Base-by-base conservation (phyloP, 2,888 invertebrate species). In the Cheilosia scutellata region DNA sequence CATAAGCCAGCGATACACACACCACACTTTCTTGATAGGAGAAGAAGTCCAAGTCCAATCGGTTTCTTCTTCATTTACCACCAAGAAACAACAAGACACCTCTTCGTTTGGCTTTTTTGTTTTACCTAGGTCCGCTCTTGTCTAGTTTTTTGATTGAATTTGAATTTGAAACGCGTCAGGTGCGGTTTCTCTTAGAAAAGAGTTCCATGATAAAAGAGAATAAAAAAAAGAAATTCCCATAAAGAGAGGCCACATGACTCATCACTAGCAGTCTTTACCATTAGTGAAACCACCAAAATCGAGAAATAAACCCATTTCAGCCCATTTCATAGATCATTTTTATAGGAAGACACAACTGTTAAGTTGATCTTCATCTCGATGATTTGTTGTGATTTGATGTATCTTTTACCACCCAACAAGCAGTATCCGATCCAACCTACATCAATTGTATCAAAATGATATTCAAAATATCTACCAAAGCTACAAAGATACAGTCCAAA, bases 61-160 rank as follows among this genome's bases (percentile, higher is more conserved):
- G 82, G 51, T 72, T 72, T 82, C 86, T 77, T 86, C 86, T 82
- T 82, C 86, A 68, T 77, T 82, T 79, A 44, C 77, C 42, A 78
- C 44, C 25, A 29, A 16, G 16, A 13, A 40, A 53, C 27, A 16
- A 37, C 47, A 33, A 57, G 42, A 57, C 68, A 82, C 49, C 71
- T 75, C 75, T 80, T 80, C 68, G 51, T 62, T 25, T 63, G 16
- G 57, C 7, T 49, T 25, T 49, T 25, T 63, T 31, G 55, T 68
- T 57, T 62, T 55, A 33, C 53, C 75, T 44, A 53, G 29, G 70
- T 7, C 29, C 47, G 58, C 70, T 84, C 70, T 75, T 71, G 70
- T 75, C 75, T 80, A 72, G 57, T 9, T 51, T 51, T 72, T 77
- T 72, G 71, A 82, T 86, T 63, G 82, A 86, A 77, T 77, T 51